Conservation (phyloP, 2,888 invertebrate genomes). For the Shargacucullia verbasci region DNA sequence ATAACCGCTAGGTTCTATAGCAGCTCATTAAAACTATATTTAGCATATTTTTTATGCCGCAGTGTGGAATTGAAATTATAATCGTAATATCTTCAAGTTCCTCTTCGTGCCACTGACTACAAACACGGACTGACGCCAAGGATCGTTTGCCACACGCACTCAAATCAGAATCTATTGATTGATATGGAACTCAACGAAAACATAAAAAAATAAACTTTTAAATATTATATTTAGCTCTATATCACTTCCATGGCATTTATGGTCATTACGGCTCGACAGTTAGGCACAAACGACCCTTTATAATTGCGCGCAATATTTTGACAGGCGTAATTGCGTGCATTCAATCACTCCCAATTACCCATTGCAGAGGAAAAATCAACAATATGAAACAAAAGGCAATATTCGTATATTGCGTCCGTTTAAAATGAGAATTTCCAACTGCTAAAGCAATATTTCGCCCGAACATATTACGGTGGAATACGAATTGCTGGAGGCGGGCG, state of each 20-base stretch:
- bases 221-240: too few species aligned
- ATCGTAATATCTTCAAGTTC: conserved; percentile 33
- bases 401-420: conserved; percentile 30
- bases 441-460: conserved; percentile 39
- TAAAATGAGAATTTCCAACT: conserved; percentile 30
- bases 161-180: too few species aligned
- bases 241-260: too few species aligned
- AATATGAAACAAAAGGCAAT: conserved; percentile 36
- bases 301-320: conserved; percentile 36
- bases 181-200: too few species aligned
- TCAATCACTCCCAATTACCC: conserved; percentile 46
- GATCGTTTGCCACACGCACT: too few species aligned
- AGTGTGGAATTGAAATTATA: conserved; percentile 24
- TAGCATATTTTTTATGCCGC: too few species aligned
- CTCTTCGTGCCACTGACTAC: too few species aligned
- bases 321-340: conserved; percentile 32
- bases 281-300: conserved; percentile 27
- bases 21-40: too few species aligned
- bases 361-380: conserved; percentile 35
- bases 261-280: conserved; percentile 8
- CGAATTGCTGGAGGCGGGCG: conserved; percentile 16
- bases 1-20: too few species aligned
- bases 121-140: too few species aligned
- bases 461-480: conserved; percentile 23
- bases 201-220: too few species aligned